Percentiles rank a stretch among this genome's conserved stretches.
phyloP scores from a whole-genome alignment of 2,113 vertebrate genomes.

The Corythornis vintsioides region DNA sequence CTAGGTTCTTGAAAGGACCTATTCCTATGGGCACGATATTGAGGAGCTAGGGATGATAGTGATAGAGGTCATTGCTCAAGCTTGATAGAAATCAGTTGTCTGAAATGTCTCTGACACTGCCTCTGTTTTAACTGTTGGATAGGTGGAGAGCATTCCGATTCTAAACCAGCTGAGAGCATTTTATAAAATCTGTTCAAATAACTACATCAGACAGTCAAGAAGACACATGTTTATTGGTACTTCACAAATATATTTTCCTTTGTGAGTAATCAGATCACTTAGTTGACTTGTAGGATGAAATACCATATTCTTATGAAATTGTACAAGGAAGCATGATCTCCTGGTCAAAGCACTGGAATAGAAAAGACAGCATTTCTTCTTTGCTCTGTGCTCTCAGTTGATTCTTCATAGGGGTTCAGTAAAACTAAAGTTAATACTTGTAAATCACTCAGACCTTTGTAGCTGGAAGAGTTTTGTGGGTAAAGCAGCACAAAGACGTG shows the following conservation, averaged over 20 bases:
- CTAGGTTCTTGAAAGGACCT: constrained; percentile 36
- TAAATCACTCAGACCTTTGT: constrained; percentile 19
- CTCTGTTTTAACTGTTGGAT: background rate
- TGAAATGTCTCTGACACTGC: background rate
- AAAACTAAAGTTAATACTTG: background rate
- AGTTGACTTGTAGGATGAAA: background rate
- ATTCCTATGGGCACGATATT: constrained; percentile 7
- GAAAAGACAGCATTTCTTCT: background rate
- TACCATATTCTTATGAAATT: background rate
- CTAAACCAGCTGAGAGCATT: background rate
- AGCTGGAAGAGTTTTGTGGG: constrained; percentile 14
- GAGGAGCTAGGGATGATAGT: constrained; percentile 16
- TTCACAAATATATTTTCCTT: background rate
- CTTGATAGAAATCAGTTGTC: background rate
- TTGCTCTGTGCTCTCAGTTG: background rate
- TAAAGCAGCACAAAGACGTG: background rate
- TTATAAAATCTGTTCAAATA: background rate
- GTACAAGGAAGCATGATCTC: background rate
- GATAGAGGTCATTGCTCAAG: background rate
- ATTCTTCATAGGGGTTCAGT: background rate
- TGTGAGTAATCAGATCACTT: constrained; percentile 3
- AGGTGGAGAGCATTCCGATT: background rate
- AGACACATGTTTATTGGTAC: background rate
- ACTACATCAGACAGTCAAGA: background rate
- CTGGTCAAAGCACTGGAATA: background rate